phyloP scores from a whole-genome alignment of 2,113 vertebrate genomes.

The Pollimyrus isidori region DNA sequence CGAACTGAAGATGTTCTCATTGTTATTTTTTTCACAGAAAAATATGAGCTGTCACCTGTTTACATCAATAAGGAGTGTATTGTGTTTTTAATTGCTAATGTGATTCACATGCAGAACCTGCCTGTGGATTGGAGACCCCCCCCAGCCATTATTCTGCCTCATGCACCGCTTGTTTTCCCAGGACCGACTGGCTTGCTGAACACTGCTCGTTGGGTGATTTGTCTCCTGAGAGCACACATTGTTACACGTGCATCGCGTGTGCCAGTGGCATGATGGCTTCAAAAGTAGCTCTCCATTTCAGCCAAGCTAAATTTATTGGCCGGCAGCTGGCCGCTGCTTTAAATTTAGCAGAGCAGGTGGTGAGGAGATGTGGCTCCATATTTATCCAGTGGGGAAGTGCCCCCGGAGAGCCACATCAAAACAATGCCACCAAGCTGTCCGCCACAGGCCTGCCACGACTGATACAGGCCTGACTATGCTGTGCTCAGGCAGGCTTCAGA shows the following conservation, averaged over 20 bases:
- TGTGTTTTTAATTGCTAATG: background rate
- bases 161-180: background rate
- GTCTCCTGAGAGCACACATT: constrained; percentile 3
- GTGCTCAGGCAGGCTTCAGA: background rate
- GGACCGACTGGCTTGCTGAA: background rate
- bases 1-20: background rate
- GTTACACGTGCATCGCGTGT: constrained; percentile 8
- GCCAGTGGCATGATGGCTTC: constrained; percentile 33
- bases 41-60: background rate
- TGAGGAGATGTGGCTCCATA: constrained; percentile 28
- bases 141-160: background rate
- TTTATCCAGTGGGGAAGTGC: constrained; percentile 28
- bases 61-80: background rate
- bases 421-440: constrained; percentile 25
- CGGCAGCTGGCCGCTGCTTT: constrained; percentile 33
- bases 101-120: background rate
- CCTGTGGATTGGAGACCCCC: background rate
- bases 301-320: constrained; percentile 38
- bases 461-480: background rate
- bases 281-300: constrained; percentile 21
- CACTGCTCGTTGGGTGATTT: background rate
- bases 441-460: constrained; percentile 1
- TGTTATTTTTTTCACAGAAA: background rate
- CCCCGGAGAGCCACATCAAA: constrained; percentile 17
- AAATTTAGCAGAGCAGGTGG: constrained; percentile 46